Conservation (phyloP, 2,888 invertebrate genomes). For the Pardosa pseudoannulata region DNA sequence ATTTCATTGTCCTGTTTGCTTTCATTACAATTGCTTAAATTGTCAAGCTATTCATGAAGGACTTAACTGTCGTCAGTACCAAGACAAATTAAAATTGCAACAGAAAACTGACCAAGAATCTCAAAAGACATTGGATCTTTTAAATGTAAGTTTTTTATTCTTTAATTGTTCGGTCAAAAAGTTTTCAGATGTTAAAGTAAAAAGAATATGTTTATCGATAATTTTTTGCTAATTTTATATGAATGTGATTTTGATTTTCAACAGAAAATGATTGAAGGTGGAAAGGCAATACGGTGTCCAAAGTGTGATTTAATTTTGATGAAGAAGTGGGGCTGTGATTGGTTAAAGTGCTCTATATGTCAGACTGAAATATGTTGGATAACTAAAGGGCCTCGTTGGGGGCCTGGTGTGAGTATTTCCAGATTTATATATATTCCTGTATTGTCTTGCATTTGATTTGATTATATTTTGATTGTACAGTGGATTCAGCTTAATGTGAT, state of each 20-base stretch:
- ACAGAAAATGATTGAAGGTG: conserved; percentile 85
- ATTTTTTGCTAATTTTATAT: background rate
- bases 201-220: too few relatives aligned
- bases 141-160: conserved; percentile 80
- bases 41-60: conserved; percentile 84
- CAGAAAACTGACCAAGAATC: conserved; percentile 83
- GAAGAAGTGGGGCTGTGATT: conserved; percentile 96
- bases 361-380: conserved; percentile 97
- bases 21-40: conserved; percentile 87
- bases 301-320: conserved; percentile 89
- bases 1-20: conserved; percentile 90
- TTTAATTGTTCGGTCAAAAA: background rate
- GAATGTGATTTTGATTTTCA: conserved; percentile 48
- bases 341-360: conserved; percentile 92
- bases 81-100: conserved; percentile 82
- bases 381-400: conserved; percentile 85
- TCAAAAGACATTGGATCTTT: conserved; percentile 85
- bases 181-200: too few relatives aligned
- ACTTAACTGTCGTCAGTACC: conserved; percentile 88
- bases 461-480: too few relatives aligned
- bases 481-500: too few relatives aligned
- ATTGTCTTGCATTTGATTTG: background rate
- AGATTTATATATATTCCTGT: background rate
- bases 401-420: conserved; percentile 80
- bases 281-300: conserved; percentile 92